Percentiles rank a stretch among this genome's conserved stretches.
Conservation (phyloP, 2,888 invertebrate species). For the Drosophila meridionalis region DNA sequence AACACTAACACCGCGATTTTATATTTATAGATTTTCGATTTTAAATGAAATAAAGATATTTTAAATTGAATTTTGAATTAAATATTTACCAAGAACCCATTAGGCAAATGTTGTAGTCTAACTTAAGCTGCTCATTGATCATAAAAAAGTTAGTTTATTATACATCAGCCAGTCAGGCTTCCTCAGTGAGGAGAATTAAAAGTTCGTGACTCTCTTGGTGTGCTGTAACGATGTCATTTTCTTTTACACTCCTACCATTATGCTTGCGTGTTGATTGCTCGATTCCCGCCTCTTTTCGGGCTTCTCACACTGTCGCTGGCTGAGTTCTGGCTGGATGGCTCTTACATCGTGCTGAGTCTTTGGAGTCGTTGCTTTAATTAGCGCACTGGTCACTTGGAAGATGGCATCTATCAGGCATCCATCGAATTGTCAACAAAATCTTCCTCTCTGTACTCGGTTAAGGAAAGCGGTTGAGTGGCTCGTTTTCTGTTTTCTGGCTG, state of each 20-base stretch:
- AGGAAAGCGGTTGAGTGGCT: conserved; percentile 60
- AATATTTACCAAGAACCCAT: too few species aligned
- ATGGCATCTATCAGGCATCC: conserved; percentile 30
- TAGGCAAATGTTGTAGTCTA: neutral
- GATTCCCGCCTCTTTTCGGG: neutral
- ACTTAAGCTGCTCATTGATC: neutral
- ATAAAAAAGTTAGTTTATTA: neutral
- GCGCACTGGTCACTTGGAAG: conserved; percentile 35
- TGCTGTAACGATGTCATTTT: conserved; percentile 6
- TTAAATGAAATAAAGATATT: too few species aligned
- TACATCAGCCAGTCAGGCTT: neutral
- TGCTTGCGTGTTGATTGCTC: conserved; percentile 10
- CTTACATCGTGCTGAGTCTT: neutral
- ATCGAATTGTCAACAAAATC: conserved; percentile 34
- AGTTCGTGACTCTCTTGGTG: neutral
- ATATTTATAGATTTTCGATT: too few species aligned
- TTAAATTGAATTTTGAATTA: too few species aligned
- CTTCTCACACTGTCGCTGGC: neutral
- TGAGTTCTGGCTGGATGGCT: neutral
- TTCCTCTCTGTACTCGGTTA: conserved; percentile 25
- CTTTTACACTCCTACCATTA: neutral
- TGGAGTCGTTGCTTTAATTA: conserved; percentile 42
- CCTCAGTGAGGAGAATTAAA: neutral
- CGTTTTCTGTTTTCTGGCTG: conserved; percentile 3
- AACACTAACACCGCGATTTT: too few species aligned